These are phyloP conservation scores for Delphinapterus leucas DNA, from an alignment of 2,113 vertebrate genomes.

Conservation along the genomic window DNA sequence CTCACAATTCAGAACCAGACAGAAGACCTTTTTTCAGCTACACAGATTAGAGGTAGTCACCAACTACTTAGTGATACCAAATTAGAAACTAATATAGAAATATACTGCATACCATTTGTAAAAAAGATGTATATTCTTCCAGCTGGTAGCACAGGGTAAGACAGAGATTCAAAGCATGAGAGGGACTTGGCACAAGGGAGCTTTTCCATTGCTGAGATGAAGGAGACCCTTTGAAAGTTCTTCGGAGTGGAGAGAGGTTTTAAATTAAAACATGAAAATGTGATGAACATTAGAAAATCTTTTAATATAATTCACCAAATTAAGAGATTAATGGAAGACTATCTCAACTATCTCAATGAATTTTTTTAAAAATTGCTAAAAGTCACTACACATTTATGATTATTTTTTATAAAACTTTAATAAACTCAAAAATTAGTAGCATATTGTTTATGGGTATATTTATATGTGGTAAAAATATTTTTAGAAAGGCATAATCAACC, in stretches of 20 bases:
- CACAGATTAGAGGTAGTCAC: neutral
- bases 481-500: neutral
- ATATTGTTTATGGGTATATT: neutral
- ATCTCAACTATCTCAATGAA: neutral
- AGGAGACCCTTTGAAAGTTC: neutral
- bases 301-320: neutral
- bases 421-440: neutral
- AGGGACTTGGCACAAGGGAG: neutral
- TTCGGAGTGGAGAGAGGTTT: neutral
- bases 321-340: neutral
- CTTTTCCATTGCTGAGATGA: neutral
- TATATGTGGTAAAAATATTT: neutral
- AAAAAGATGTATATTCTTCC: neutral
- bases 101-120: neutral
- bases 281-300: neutral
- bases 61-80: neutral
- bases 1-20: neutral
- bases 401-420: neutral
- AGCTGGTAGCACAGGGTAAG: neutral
- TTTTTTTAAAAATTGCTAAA: neutral
- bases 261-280: neutral
- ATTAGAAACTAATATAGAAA: neutral
- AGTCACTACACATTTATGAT: neutral
- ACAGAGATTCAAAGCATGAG: neutral
- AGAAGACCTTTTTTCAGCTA: neutral